Conservation (phyloP, 2,113 vertebrate genomes). For the Peromyscus leucopus region DNA sequence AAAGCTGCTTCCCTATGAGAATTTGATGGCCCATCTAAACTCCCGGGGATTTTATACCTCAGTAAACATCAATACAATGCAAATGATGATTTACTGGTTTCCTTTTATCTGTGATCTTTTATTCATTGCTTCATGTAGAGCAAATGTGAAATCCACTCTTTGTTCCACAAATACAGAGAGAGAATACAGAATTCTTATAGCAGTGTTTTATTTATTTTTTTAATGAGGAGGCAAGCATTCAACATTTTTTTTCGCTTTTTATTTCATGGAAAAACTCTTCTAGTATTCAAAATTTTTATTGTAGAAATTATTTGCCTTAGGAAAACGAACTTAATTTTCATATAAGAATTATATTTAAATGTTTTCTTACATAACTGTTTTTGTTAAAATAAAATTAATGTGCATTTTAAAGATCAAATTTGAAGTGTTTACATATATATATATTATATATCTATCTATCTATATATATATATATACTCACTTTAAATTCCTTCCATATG, state of each 20-base stretch:
- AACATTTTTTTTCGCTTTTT: background rate
- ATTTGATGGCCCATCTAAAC: constrained; percentile 67
- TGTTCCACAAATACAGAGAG: constrained; percentile 70
- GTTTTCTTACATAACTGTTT: background rate
- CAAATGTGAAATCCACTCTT: constrained; percentile 75
- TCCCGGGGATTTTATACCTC: constrained; percentile 79
- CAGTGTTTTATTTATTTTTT: background rate
- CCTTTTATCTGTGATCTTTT: constrained; percentile 83
- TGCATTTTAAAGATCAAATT: constrained; percentile 4
- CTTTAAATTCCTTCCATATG: background rate
- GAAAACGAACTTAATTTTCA: background rate
- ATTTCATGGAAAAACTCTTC: background rate
- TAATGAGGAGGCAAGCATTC: background rate
- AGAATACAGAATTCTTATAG: constrained; percentile 6
- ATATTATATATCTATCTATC: too few species aligned
- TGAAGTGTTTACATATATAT: background rate
- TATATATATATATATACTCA: background rate
- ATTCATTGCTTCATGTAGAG: constrained; percentile 82
- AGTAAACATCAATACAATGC: constrained; percentile 82
- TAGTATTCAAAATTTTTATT: background rate
- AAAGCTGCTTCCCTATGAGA: constrained; percentile 63
- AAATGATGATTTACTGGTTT: constrained; percentile 81
- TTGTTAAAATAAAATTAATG: background rate
- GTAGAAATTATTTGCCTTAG: background rate
- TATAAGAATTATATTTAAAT: background rate